Base-by-base conservation (phyloP, 1,140 invertebrate species). In the Pteromalus puparum region DNA sequence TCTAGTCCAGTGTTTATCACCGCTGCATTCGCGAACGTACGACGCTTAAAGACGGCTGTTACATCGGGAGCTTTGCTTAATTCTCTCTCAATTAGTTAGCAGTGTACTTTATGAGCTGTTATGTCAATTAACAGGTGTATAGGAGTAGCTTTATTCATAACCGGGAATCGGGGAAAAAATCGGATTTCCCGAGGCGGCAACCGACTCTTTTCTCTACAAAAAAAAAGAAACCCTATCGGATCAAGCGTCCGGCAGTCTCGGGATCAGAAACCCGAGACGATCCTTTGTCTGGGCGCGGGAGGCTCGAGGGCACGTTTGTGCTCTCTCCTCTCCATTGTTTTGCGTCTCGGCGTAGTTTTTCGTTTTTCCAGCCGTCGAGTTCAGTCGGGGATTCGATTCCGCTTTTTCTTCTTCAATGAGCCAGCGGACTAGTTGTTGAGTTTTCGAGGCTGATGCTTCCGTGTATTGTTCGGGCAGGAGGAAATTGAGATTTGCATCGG, bases 371-470 rank as follows among this genome's bases (percentile, higher is more conserved):
- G 42, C 42, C 24, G 65, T 77, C 75, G 48, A 61, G 38, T 76
- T 76, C 74, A 76, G 74, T 0, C 30, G 75, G 26, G 18, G 61
- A 84, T 74, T 84, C 76, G 77, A 79, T 79, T 68, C 34, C 28
- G 77, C n/a, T 68, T 26, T 79, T 68, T 68, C 61, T 26, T 78
- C 13, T 26, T 38, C 67, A 42, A 42, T 42, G 77, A 79, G 77
- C n/a, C n/a, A 61, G 21, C 53, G 0, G 53, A n/a, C 21, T 18
- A 2, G 53, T n/a, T n/a, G 53, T 61, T 61, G 76, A 46, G 38
- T 48, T 76, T 21, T 48, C 42, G 74, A 76, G 42, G 48, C 74
- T 76, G 74, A 76, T n/a, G 28, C 26, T 61, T 76, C 46, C 74
- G 26, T 48, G 24, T 30, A 75, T 24, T 73, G 18, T 73, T 73